Base-by-base conservation (phyloP, 53 echinoderm and acorn worm species). In the Temnopleurus reevesii region DNA sequence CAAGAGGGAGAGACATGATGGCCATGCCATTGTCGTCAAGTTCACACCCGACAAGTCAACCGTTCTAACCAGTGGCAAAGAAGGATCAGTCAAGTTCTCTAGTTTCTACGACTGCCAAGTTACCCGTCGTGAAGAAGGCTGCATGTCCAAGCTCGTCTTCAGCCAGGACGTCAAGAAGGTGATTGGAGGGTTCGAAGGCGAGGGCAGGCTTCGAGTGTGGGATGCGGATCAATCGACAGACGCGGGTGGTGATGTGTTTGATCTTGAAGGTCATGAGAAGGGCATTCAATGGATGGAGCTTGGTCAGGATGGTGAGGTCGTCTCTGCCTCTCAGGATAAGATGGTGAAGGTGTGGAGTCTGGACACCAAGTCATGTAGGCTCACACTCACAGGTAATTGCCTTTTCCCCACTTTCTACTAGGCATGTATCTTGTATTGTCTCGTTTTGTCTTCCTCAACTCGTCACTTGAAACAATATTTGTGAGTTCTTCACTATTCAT, bases 1-100 rank as follows among this genome's bases (percentile, higher is more conserved):
- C n/a, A 80, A 91, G 43, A 83, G 92, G 84, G 95, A 95, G 65
- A 66, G 93, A 34, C 95, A 95, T 71, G 76, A 55, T 15, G 88
- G 66, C 2, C 93, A 93, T 24, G 90, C 89, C 8, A 60, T 53
- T 27, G 90, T 83, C 56, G 27, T 92, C 31, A 90, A 53, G 19
- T 59, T 92, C 13, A 66, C 86, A 6, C 89, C 77, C 13, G 90
- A 90, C 59, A 76, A 86, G 13, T 66, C 77, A 18, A 71, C 55
- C 1, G 61, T 81, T n/a, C 49, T 86, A 13, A 71, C 93, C 38
- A 90, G 90, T 27, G 90, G 90, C 29, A 15, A 33, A 25, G 90
- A 93, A 36, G 87, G 59, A 2, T 80, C 86, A 23, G 77, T 86
- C 53, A 93, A 64, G 45, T 65, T 61, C 21, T 93, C 90, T 55